Evolutionary conservation across 1,140 invertebrate genomes (phyloP).

Genomic region (Sycobia sp.): DNA sequence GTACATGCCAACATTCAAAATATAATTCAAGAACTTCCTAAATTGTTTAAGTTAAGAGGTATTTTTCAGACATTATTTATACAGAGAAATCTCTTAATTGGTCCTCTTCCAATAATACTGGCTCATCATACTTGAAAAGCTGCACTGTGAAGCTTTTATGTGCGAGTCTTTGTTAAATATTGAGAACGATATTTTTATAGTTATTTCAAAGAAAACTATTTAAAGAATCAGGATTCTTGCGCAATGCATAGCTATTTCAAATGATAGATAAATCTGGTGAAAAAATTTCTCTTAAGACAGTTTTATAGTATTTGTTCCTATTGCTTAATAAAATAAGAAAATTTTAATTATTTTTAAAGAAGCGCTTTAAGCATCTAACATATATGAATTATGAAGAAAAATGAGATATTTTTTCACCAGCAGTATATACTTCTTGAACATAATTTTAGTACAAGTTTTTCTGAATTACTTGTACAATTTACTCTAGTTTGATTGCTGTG

Average conservation of each 20-base stretch:
- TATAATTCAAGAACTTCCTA: conserved; percentile 14
- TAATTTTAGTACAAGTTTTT: conserved; percentile 31
- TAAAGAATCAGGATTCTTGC: conserved; percentile 17
- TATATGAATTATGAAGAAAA: too few relatives aligned
- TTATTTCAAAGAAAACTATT: conserved; percentile 13
- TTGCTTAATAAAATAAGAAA: too few relatives aligned
- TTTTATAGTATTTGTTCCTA: not conserved
- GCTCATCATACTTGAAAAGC: not conserved
- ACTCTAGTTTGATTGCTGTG: conserved; percentile 21
- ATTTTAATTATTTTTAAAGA: too few relatives aligned
- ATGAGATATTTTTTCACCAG: conserved; percentile 28
- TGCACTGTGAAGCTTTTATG: conserved; percentile 17
- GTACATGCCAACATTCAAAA: conserved; percentile 5
- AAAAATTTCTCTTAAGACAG: conserved; percentile 21
- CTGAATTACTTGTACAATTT: conserved; percentile 17
- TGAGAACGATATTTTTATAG: conserved; percentile 36
- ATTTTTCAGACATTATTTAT: conserved; percentile 19
- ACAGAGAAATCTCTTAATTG: conserved; percentile 21
- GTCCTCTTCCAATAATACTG: conserved; percentile 22
- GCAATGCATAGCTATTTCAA: conserved; percentile 18
- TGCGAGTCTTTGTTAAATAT: conserved; percentile 32
- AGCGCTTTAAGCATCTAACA: too few relatives aligned
- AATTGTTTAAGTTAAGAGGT: conserved; percentile 12
- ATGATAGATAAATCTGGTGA: conserved; percentile 18
- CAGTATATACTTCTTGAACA: conserved; percentile 26